These are phyloP conservation scores for Caenorhabditis sp. DNA, from an alignment of 2,888 invertebrate genomes.

Conservation along the genomic window DNA sequence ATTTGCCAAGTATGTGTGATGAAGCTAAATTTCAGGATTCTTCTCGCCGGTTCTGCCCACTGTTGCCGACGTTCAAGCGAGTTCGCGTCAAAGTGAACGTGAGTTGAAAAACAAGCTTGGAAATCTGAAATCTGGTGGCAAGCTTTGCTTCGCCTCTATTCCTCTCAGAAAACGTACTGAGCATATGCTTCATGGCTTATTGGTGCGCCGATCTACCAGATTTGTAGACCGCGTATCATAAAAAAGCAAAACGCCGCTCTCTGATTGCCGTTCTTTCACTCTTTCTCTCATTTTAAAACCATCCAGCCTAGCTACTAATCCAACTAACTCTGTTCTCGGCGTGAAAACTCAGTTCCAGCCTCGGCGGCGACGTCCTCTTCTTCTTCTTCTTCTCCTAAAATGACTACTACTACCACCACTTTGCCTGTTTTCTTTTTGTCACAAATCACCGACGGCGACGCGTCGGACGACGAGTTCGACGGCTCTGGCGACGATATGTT, in stretches of 20 bases:
- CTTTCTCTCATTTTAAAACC: not conserved
- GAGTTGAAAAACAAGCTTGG: constrained; percentile 23
- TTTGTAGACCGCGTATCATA: too few relatives aligned
- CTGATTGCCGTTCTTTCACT: constrained; percentile 18
- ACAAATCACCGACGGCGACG: constrained; percentile 51
- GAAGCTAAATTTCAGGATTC: constrained; percentile 72
- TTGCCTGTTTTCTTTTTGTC: constrained; percentile 56
- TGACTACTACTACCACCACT: constrained; percentile 41
- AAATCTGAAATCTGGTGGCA: constrained; percentile 19
- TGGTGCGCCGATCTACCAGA: too few relatives aligned
- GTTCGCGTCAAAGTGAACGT: constrained; percentile 33
- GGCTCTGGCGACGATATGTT: constrained; percentile 61
- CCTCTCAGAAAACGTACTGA: too few relatives aligned
- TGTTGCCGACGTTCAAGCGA: constrained; percentile 30
- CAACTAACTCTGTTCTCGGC: too few relatives aligned
- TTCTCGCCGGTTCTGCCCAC: constrained; percentile 76
- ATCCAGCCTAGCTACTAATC: not conserved
- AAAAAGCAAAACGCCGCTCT: constrained; percentile 40
- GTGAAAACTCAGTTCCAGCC: too few relatives aligned
- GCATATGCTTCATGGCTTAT: too few relatives aligned
- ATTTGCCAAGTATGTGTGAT: too few relatives aligned
- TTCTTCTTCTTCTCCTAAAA: too few relatives aligned
- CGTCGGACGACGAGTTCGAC: constrained; percentile 42
- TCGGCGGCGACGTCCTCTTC: too few relatives aligned
- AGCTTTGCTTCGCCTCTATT: too few relatives aligned